Percentiles rank a stretch among this genome's conserved stretches.
These are phyloP conservation scores for Harlomillsia oculata DNA, from an alignment of 1,140 invertebrate species.

Conservation along the genomic window DNA sequence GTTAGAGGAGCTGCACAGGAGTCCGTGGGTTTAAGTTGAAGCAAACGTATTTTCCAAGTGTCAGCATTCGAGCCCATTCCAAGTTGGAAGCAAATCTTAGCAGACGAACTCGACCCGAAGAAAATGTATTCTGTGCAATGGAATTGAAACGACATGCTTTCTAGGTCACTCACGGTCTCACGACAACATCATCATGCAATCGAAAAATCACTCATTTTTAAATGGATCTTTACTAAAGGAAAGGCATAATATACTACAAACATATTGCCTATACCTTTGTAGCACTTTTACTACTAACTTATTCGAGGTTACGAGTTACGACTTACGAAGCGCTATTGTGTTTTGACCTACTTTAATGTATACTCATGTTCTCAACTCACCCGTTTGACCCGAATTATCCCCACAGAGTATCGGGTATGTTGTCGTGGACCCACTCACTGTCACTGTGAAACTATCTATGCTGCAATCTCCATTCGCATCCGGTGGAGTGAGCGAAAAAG, in stretches of 20 bases:
- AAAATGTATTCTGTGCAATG: constrained; percentile 7
- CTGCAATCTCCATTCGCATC: constrained; percentile 19
- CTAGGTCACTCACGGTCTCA: constrained; percentile 4
- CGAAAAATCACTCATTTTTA: not conserved
- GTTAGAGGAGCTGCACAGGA: constrained; percentile 45
- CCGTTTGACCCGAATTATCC: constrained; percentile 19
- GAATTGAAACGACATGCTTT: constrained; percentile 4
- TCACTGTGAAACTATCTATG: constrained; percentile 30
- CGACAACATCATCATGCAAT: not conserved
- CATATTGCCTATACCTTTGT: constrained; percentile 7
- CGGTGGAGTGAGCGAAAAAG: constrained; percentile 24
- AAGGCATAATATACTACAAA: not conserved
- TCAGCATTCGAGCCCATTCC: constrained; percentile 10
- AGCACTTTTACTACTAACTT: constrained; percentile 2
- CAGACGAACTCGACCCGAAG: not conserved
- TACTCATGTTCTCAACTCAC: constrained; percentile 14
- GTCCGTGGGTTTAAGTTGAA: constrained; percentile 43
- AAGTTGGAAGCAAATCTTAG: constrained; percentile 8
- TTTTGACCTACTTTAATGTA: not conserved
- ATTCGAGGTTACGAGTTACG: not conserved
- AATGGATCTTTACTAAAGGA: no score
- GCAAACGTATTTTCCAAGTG: constrained; percentile 55
- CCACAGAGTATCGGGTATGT: constrained; percentile 27
- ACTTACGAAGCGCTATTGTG: not conserved
- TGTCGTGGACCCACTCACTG: not conserved